Conservation (phyloP, 2,888 invertebrate genomes). For the Hanleya hanleyi region DNA sequence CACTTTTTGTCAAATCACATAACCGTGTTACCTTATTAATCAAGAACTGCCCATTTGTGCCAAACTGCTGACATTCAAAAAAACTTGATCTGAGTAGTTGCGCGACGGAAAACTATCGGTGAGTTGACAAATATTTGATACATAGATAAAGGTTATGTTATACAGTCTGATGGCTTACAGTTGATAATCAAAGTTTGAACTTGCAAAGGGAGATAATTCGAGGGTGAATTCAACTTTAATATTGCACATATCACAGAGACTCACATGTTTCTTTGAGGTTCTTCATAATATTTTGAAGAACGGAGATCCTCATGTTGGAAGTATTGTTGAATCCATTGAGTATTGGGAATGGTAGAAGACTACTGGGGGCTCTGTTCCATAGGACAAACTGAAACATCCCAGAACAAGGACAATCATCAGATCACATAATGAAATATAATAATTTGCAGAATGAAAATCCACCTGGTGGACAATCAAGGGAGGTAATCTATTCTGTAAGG, state of each 20-base stretch:
- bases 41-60: too few relatives aligned
- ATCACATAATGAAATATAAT: too few relatives aligned
- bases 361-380: slow-evolving; percentile 65
- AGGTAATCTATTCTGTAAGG: too few relatives aligned
- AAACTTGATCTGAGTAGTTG: too few relatives aligned
- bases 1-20: too few relatives aligned
- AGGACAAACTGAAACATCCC: slow-evolving; percentile 61
- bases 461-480: too few relatives aligned
- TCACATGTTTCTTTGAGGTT: slow-evolving; percentile 64
- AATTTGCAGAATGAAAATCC: too few relatives aligned
- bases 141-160: too few relatives aligned
- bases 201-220: background rate
- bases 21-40: too few relatives aligned
- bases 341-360: slow-evolving; percentile 62
- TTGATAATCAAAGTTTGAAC: background rate
- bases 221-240: background rate
- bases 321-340: slow-evolving; percentile 70
- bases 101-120: too few relatives aligned
- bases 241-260: background rate
- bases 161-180: background rate
- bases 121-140: too few relatives aligned
- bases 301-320: slow-evolving; percentile 62
- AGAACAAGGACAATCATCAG: background rate
- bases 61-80: too few relatives aligned
- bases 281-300: slow-evolving; percentile 60